A percentile compares a stretch with the other conserved stretches of the same genome.
These are phyloP conservation scores for Hyperopisus bebe DNA, from an alignment of 2,113 vertebrate species.

Conservation along the genomic window DNA sequence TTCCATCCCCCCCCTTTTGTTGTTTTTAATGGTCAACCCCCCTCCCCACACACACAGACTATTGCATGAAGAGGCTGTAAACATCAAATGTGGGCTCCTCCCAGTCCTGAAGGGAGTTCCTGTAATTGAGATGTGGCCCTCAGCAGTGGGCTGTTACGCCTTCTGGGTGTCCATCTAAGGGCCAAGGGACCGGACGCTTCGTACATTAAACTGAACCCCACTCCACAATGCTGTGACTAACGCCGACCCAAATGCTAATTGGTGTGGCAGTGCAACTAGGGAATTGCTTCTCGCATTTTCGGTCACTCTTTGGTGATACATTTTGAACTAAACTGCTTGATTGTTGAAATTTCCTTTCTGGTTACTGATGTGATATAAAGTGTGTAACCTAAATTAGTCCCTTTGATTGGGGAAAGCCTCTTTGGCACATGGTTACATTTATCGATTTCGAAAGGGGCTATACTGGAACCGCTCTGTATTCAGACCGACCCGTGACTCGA, in stretches of 20 bases:
- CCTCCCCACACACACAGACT: neutral
- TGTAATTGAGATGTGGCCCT: constrained; percentile 46
- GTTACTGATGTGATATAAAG: neutral
- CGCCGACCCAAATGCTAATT: neutral
- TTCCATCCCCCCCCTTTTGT: neutral
- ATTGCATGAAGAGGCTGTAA: constrained; percentile 47
- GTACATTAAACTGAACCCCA: neutral
- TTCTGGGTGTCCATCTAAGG: constrained; percentile 26
- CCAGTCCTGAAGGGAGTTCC: constrained; percentile 30
- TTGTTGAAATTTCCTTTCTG: neutral
- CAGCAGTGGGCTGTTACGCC: constrained; percentile 42
- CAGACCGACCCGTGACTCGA: neutral
- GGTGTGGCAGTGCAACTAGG: neutral
- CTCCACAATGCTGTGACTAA: neutral
- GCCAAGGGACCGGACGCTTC: neutral
- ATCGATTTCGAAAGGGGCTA: neutral
- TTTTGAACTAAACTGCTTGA: neutral
- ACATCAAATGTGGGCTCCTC: constrained; percentile 39
- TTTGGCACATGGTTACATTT: neutral
- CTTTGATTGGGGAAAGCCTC: neutral
- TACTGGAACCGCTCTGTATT: neutral
- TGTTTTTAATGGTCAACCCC: constrained; percentile 50
- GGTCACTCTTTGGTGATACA: neutral
- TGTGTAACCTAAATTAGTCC: neutral
- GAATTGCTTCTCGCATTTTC: neutral